phyloP scores from a whole-genome alignment of 2,797 vertebrate genomes.

The Danio kyathit region DNA sequence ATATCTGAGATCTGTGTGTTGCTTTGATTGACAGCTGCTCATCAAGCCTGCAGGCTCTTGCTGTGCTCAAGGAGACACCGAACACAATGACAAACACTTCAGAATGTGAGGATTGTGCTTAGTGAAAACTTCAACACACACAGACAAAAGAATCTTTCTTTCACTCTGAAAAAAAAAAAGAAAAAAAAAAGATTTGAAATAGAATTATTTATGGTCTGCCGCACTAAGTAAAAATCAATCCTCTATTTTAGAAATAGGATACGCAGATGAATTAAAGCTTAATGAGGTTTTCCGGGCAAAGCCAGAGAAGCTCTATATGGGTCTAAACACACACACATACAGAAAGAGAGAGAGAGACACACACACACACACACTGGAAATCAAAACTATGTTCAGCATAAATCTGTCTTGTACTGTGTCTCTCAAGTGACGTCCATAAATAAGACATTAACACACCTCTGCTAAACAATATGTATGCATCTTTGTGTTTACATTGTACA shows the following conservation, averaged over 20 bases:
- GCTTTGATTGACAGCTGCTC: conserved; percentile 31
- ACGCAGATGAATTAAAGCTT: conserved; percentile 83
- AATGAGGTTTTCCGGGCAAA: conserved; percentile 80
- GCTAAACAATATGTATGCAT: neutral
- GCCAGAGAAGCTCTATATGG: conserved; percentile 52
- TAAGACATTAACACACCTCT: neutral
- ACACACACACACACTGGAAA: conserved; percentile 8
- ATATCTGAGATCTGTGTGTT: conserved; percentile 16
- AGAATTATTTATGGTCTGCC: conserved; percentile 80
- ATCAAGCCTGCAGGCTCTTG: neutral
- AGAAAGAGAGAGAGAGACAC: too few relatives aligned
- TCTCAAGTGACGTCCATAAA: neutral
- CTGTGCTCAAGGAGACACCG: conserved; percentile 1
- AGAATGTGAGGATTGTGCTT: neutral
- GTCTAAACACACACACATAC: conserved; percentile 1
- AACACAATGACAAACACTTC: conserved; percentile 19
- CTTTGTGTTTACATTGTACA: neutral
- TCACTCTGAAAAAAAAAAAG: conserved; percentile 42
- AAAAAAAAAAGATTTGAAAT: conserved; percentile 78
- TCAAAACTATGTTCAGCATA: conserved; percentile 27
- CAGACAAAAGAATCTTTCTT: conserved; percentile 5
- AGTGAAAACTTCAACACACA: neutral
- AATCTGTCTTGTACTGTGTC: neutral
- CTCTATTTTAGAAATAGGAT: conserved; percentile 82
- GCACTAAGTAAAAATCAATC: conserved; percentile 83